Conservation (phyloP, 2,888 invertebrate species). For the Stomorhina lunata region DNA sequence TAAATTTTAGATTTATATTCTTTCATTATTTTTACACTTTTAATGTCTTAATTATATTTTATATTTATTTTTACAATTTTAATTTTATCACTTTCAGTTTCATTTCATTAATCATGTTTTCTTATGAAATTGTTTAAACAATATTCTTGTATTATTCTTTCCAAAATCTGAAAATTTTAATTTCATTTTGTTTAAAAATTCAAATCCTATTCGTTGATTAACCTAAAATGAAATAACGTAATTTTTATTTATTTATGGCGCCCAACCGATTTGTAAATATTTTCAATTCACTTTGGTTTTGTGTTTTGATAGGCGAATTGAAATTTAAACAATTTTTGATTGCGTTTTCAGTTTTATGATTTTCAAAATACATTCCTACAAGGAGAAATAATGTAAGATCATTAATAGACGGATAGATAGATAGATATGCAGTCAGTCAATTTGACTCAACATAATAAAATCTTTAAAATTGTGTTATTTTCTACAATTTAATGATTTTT, state of each 20-base stretch:
- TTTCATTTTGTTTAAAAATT: not conserved
- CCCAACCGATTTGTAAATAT: conserved; percentile 62
- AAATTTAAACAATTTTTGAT: conserved; percentile 26
- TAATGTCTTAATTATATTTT: not conserved
- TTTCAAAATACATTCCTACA: conserved; percentile 35
- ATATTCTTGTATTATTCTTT: not conserved
- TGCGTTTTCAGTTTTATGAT: conserved; percentile 14
- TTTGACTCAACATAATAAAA: conserved; percentile 17
- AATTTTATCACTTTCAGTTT: not conserved
- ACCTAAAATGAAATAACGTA: conserved; percentile 1
- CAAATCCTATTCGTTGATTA: conserved; percentile 1
- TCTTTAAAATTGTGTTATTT: conserved; percentile 28
- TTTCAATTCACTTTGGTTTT: conserved; percentile 63
- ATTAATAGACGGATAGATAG: too few species aligned
- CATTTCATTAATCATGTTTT: not conserved
- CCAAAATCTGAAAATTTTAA: not conserved
- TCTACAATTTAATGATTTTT: conserved; percentile 17
- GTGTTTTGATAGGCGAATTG: conserved; percentile 42
- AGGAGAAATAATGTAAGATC: too few species aligned
- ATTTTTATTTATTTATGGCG: conserved; percentile 59
- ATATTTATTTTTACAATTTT: not conserved
- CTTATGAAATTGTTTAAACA: not conserved
- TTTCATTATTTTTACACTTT: not conserved
- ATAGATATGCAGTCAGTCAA: too few species aligned
- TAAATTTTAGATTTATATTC: not conserved